Conservation (phyloP, 2,113 vertebrate species). For the Glareola pratincola region DNA sequence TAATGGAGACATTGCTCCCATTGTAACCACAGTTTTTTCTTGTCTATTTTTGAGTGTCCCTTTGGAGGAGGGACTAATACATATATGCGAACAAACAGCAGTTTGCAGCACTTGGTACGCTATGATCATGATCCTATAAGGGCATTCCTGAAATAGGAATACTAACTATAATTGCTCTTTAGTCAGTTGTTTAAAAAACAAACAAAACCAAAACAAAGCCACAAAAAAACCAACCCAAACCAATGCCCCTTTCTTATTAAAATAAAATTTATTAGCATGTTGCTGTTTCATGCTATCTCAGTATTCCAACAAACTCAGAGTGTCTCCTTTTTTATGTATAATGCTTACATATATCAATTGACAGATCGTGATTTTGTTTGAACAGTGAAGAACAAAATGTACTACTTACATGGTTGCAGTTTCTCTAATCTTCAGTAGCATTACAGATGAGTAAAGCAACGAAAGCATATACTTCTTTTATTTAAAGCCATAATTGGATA, state of each 20-base stretch:
- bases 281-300: not conserved
- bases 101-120: not conserved
- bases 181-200: not conserved
- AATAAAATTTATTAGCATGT: not conserved
- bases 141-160: not conserved
- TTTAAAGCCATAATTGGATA: not conserved
- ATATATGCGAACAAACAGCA: not conserved
- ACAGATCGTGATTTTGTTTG: not conserved
- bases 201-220: rapidly evolving
- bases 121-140: not conserved
- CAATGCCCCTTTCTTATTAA: not conserved
- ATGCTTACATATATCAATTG: not conserved
- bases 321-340: not conserved
- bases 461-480: not conserved
- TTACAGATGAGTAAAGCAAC: not conserved
- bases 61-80: not conserved
- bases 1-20: not conserved
- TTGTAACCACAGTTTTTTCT: not conserved
- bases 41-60: not conserved
- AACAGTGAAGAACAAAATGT: not conserved
- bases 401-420: not conserved
- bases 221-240: not conserved
- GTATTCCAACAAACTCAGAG: not conserved
- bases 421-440: not conserved
- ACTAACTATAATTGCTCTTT: not conserved